These are phyloP conservation scores for Pandion haliaetus DNA, from an alignment of 2,113 vertebrate species.

Conservation along the genomic window DNA sequence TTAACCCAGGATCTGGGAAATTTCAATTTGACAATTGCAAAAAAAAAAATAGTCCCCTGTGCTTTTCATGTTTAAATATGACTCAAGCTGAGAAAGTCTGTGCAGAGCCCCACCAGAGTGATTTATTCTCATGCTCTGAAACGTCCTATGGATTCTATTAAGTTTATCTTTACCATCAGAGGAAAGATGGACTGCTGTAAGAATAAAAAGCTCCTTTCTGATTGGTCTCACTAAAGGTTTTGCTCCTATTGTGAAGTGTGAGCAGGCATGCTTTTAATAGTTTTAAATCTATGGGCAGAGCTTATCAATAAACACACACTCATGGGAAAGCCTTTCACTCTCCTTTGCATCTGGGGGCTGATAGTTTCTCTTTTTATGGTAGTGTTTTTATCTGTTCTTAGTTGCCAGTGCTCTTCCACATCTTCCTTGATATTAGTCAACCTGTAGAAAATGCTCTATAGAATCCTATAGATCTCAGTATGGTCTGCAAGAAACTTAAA, in stretches of 20 bases:
- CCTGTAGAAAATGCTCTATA: background rate
- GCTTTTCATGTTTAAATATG: slow-evolving; percentile 5
- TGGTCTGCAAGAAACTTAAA: background rate
- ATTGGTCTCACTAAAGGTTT: background rate
- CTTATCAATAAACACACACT: slow-evolving; percentile 47
- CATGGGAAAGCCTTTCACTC: background rate
- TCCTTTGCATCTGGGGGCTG: background rate
- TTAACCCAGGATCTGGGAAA: background rate
- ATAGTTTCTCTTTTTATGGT: slow-evolving; percentile 46
- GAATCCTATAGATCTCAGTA: background rate
- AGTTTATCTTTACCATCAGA: background rate
- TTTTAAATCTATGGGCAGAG: background rate
- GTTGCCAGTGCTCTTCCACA: background rate
- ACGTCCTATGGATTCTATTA: background rate
- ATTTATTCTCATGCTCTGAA: slow-evolving; percentile 16
- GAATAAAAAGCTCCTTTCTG: background rate
- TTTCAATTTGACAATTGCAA: background rate
- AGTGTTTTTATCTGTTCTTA: slow-evolving; percentile 23
- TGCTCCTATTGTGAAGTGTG: background rate
- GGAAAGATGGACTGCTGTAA: background rate
- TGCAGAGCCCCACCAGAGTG: background rate
- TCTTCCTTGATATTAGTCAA: slow-evolving; percentile 7
- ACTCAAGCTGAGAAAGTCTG: background rate
- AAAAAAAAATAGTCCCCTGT: background rate
- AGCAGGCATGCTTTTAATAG: slow-evolving; percentile 10